Evolutionary conservation across 2,113 vertebrate species (phyloP), one percentile per base, ranked within the genome.

Genomic region (Climacteris rufus): DNA sequence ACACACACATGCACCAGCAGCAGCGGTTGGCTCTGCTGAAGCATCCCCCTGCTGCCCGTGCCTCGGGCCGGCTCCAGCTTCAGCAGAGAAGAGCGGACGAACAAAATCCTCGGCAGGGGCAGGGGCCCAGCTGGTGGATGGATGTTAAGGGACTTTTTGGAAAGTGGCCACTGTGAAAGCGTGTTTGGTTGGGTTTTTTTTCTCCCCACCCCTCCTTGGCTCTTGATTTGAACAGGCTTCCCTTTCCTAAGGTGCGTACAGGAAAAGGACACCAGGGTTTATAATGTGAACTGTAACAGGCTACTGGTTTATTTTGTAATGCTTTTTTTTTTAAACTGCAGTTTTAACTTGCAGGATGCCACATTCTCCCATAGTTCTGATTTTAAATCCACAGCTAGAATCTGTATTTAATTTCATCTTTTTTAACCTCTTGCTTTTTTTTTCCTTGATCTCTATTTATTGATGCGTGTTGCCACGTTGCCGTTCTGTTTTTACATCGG

Each of bases 391-490:
- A 90, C 94, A 81, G 85, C 92, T 96, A 98, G 97, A 97, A 95
- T 83, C 90, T 97, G 83, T 97, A 96, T 97, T 97, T 98, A 97
- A 97, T 96, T 97, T 97, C 92, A 91, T 91, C 71, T 95, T 97
- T 97, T 97, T 97, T 95, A 97, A 97, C 83, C 84, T 97, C 94
- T 92, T 91, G 93, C 30, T 52, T 96, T 66, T 95, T 87, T 94
- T 91, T 66, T 96, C 96, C 97, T 90, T 87, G 65, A 92, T 88
- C 96, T 97, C 97, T 98, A 98, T 98, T 98, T 98, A 98, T 98
- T 98, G 96, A 96, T 96, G 96, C 86, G 77, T 93, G 87, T 97
- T 93, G 93, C 89, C 93, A 95, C 92, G 9, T 96, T 52, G 49
- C 97, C 97, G 79, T 97, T 83, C 93, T 95, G 95, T 96, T 97